phyloP scores from a whole-genome alignment of 2,888 invertebrate species.

The Clitarchus hookeri region DNA sequence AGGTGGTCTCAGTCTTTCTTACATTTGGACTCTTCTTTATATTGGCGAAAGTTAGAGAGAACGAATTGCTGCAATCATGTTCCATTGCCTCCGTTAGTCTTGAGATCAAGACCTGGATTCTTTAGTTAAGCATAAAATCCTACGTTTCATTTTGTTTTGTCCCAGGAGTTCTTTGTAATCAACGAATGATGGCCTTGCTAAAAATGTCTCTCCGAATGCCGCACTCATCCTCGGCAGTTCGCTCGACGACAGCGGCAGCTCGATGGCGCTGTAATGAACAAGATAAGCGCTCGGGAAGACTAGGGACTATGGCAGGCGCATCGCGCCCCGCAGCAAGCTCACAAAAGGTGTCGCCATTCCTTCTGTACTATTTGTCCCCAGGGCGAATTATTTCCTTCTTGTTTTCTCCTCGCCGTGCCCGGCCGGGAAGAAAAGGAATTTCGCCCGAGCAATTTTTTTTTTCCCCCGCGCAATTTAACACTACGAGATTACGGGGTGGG shows the following conservation, averaged over 20 bases:
- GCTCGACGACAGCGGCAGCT: too few species aligned
- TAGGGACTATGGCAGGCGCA: neutral
- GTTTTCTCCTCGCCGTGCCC: neutral
- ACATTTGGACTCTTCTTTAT: too few species aligned
- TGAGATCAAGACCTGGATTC: too few species aligned
- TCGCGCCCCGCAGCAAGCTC: neutral
- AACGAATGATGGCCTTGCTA: neutral
- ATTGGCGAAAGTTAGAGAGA: too few species aligned
- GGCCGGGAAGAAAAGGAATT: neutral
- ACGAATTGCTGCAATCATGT: too few species aligned
- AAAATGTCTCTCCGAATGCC: neutral
- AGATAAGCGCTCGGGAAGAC: too few species aligned
- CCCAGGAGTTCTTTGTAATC: neutral
- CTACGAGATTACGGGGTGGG: neutral
- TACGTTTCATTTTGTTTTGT: neutral
- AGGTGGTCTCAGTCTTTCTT: too few species aligned
- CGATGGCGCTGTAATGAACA: too few species aligned
- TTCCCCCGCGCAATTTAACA: neutral
- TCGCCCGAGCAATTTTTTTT: neutral
- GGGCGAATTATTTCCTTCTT: constrained; percentile 5
- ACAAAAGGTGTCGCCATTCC: constrained; percentile 14
- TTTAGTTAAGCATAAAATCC: neutral
- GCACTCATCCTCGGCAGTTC: neutral
- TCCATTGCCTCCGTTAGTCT: too few species aligned
- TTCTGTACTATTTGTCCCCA: neutral